Conservation (phyloP, 2,797 vertebrate species). For the Peromyscus nudipes region DNA sequence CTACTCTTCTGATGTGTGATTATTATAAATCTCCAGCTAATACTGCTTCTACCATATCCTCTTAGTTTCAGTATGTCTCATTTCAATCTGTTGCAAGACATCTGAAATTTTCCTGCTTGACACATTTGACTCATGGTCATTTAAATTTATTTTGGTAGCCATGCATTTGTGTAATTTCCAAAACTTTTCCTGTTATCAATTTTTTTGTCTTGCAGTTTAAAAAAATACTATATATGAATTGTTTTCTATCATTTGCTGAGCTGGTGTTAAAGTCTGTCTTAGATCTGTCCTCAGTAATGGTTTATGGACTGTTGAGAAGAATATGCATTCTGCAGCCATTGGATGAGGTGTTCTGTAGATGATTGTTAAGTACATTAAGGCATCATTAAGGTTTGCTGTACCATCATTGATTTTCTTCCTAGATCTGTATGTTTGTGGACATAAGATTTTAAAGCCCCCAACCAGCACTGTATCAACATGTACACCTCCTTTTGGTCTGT, state of each 20-base stretch:
- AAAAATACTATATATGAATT: background rate
- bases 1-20: background rate
- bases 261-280: background rate
- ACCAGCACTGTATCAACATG: background rate
- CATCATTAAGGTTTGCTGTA: background rate
- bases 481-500: background rate
- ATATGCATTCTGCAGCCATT: background rate
- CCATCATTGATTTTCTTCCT: background rate
- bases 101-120: background rate
- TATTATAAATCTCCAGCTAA: background rate
- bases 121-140: background rate
- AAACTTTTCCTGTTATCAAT: background rate
- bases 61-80: background rate
- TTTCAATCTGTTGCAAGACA: background rate
- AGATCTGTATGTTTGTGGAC: background rate
- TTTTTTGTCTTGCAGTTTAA: background rate
- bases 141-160: background rate
- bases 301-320: background rate
- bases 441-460: background rate
- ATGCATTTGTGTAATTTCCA: background rate
- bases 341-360: background rate
- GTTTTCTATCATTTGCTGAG: background rate
- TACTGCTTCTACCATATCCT: too few species aligned
- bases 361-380: background rate
- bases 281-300: background rate